phyloP scores from a whole-genome alignment of 2,888 invertebrate genomes.

The Tanypteryx hageni region DNA sequence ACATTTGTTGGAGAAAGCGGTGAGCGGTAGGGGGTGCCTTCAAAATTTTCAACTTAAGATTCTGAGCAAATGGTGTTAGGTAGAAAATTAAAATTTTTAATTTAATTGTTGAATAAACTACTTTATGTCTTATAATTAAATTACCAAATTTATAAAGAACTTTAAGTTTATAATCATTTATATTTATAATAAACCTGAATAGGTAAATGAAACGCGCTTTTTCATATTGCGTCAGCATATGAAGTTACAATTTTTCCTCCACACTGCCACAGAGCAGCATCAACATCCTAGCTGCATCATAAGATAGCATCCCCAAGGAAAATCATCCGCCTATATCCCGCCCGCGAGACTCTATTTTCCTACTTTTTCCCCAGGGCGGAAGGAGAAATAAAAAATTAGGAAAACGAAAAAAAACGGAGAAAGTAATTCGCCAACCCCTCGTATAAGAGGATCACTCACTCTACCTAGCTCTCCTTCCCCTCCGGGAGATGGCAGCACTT shows the following conservation, averaged over 20 bases:
- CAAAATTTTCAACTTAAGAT: too few species aligned
- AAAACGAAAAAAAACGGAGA: neutral
- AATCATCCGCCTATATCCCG: neutral
- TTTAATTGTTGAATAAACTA: too few species aligned
- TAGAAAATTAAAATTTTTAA: too few species aligned
- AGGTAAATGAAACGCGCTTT: too few species aligned
- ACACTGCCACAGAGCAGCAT: neutral
- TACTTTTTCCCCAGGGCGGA: neutral
- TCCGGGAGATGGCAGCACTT: neutral
- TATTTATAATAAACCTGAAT: too few species aligned
- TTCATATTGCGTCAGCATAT: too few species aligned
- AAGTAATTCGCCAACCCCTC: constrained; percentile 23
- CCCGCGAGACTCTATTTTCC: neutral
- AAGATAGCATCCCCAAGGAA: neutral
- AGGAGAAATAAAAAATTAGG: neutral
- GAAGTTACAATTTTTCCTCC: neutral
- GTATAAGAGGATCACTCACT: neutral
- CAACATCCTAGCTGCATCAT: neutral
- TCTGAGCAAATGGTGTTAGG: too few species aligned
- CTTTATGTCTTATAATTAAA: too few species aligned
- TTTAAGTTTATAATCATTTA: too few species aligned
- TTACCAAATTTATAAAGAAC: too few species aligned
- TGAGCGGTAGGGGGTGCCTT: too few species aligned
- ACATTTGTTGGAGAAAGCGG: too few species aligned
- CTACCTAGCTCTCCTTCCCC: neutral